Base-by-base conservation (phyloP, 2,113 vertebrate species). In the Gallinago media region DNA sequence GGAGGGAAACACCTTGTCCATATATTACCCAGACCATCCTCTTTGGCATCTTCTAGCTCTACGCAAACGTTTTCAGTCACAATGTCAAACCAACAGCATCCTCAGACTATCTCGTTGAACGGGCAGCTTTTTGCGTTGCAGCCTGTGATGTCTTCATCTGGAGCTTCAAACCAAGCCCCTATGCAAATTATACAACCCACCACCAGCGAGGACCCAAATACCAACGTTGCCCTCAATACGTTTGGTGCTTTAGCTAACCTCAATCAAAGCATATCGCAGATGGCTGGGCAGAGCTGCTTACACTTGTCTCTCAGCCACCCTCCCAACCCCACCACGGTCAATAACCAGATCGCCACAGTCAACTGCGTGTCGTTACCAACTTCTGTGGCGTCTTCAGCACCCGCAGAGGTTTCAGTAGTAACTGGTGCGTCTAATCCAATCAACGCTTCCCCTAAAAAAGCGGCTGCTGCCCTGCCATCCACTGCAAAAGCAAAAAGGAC, bases 91-190 rank as follows among this genome's bases (percentile, higher is more conserved):
- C 98, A 98, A 63, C 98, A 98, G 80, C 98, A 99, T 85, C 99
- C 99, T 36, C 99, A 99, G 70, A 99, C 99, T 16, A 99, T 99
- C 97, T 99, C 99, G 92, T 98, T 99, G 87, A 99, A 99, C 4
- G 99, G 99, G 67, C 99, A 99, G 96, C 98, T 99, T 82, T 99
- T 99, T 97, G 99, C 99, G 38, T 97, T 99, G 97, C 99, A 99
- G 93, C 99, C 99, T 65, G 98, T 99, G 85, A 99, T 99, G 97
- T 98, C 99, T 38, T 98, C 98, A 55, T 98, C 99, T 59, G 99
- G 99, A 97, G 96, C 97, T 67, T 98, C 98, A 75, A 98, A 97
- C 88, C 98, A 99, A 97, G 98, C 98, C 95, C 98, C 99, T 92
- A 98, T 99, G 94, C 99, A 99, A 97, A 98, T 99, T 74, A 98